A percentile compares a stretch with the other conserved stretches of the same genome.
These are phyloP conservation scores for Rhinophrynus dorsalis DNA, from an alignment of 2,797 vertebrate species.

Conservation along the genomic window DNA sequence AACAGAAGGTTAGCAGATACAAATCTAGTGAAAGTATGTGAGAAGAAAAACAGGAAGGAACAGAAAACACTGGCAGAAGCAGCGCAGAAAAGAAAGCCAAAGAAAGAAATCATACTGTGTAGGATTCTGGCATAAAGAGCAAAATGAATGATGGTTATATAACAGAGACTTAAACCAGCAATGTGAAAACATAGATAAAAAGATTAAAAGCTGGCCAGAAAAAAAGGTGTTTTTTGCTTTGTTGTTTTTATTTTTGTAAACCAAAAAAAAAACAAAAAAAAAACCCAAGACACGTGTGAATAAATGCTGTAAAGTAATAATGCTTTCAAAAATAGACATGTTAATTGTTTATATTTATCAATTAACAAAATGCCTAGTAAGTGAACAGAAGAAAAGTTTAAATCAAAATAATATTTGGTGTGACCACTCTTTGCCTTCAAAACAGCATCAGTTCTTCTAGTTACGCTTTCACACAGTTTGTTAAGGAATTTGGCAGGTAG, in stretches of 20 bases:
- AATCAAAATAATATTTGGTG: too few species aligned
- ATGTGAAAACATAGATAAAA: not conserved
- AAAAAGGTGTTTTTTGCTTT: too few species aligned
- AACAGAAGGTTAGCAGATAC: conserved; percentile 31
- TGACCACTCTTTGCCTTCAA: too few species aligned
- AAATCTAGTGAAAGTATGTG: conserved; percentile 5
- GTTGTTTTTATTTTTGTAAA: not conserved
- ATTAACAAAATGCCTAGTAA: too few species aligned
- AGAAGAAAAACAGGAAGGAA: conserved; percentile 27
- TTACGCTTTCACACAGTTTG: too few species aligned
- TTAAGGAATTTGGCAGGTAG: too few species aligned
- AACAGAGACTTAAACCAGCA: conserved; percentile 11
- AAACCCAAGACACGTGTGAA: too few species aligned
- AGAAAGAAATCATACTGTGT: conserved; percentile 7
- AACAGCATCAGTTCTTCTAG: too few species aligned
- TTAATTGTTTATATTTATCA: too few species aligned
- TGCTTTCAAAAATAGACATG: too few species aligned
- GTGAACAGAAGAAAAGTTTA: too few species aligned
- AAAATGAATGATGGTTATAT: conserved; percentile 19
- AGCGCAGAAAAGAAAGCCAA: not conserved
- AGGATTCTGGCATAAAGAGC: not conserved
- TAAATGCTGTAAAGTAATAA: too few species aligned
- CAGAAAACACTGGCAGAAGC: conserved; percentile 9
- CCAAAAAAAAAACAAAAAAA: not conserved
- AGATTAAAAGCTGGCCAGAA: not conserved